Evolutionary conservation across 2,888 invertebrate genomes (phyloP).

Genomic region (Amblyjoppa proteus): DNA sequence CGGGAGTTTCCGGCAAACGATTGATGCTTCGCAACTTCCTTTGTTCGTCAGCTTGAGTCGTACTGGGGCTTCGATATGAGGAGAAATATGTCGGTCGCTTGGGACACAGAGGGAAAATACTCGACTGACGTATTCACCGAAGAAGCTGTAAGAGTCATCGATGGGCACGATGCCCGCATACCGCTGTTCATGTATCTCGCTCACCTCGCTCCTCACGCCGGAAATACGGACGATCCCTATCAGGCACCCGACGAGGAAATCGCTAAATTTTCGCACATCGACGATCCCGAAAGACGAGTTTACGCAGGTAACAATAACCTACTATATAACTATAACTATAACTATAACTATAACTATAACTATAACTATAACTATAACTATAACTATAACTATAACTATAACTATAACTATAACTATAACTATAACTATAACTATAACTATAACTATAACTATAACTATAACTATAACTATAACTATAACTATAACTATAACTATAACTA

Average conservation of each 20-base stretch:
- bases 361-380: no score
- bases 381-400: no score
- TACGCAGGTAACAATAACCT: conserved; percentile 88
- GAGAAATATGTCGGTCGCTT: conserved; percentile 86
- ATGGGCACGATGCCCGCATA: conserved; percentile 82
- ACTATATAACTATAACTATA: no score
- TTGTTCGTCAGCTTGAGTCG: conserved; percentile 79
- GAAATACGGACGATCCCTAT: conserved; percentile 87
- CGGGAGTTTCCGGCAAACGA: neutral
- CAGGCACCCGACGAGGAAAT: conserved; percentile 91
- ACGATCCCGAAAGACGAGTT: conserved; percentile 88
- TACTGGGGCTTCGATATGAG: conserved; percentile 88
- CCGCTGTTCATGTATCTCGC: conserved; percentile 91
- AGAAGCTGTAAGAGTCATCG: conserved; percentile 88
- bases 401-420: no score
- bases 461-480: no score
- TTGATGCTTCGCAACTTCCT: neutral
- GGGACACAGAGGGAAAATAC: conserved; percentile 87
- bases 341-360: no score
- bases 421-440: no score
- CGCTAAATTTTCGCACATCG: conserved; percentile 89
- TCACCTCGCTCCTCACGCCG: conserved; percentile 90
- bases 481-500: no score
- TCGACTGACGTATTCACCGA: conserved; percentile 89
- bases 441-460: no score